Conservation (phyloP, 2,797 vertebrate species). For the Microctenopoma lineatum region DNA sequence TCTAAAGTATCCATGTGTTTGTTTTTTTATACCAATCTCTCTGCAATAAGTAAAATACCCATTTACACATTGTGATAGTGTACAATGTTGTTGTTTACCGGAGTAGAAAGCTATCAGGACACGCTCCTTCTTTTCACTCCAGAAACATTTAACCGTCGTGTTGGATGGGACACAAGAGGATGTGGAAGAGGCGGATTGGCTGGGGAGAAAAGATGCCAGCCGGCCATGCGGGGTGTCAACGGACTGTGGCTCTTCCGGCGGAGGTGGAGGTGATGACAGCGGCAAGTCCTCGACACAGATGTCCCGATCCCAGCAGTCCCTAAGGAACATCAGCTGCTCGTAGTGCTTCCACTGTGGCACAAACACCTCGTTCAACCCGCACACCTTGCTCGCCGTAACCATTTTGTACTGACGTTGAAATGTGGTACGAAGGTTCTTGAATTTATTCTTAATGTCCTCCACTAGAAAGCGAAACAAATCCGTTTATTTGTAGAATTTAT, state of each 20-base stretch:
- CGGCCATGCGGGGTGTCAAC: slow-evolving; percentile 7
- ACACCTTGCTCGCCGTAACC: slow-evolving; percentile 47
- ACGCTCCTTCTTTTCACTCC: slow-evolving; percentile 70
- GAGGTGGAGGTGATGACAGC: neutral
- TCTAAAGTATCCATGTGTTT: neutral
- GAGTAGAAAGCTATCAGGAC: slow-evolving; percentile 65
- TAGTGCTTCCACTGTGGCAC: slow-evolving; percentile 73
- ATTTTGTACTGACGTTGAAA: slow-evolving; percentile 73
- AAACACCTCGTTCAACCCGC: slow-evolving; percentile 34
- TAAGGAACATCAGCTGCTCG: slow-evolving; percentile 71
- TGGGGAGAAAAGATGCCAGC: slow-evolving; percentile 43
- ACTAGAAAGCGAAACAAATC: slow-evolving; percentile 34
- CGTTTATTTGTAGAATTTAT: neutral
- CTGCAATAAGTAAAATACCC: neutral
- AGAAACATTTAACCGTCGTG: slow-evolving; percentile 50
- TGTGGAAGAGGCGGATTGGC: neutral
- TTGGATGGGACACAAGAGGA: slow-evolving; percentile 38
- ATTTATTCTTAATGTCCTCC: slow-evolving; percentile 75
- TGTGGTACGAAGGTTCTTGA: slow-evolving; percentile 74
- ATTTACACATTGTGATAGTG: neutral
- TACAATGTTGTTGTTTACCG: slow-evolving; percentile 37
- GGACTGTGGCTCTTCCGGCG: slow-evolving; percentile 36
- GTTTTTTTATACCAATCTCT: neutral
- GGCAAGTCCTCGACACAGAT: neutral
- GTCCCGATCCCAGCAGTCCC: slow-evolving; percentile 59